Conservation (phyloP, 2,797 vertebrate species). For the Pseudochaenichthys georgianus region DNA sequence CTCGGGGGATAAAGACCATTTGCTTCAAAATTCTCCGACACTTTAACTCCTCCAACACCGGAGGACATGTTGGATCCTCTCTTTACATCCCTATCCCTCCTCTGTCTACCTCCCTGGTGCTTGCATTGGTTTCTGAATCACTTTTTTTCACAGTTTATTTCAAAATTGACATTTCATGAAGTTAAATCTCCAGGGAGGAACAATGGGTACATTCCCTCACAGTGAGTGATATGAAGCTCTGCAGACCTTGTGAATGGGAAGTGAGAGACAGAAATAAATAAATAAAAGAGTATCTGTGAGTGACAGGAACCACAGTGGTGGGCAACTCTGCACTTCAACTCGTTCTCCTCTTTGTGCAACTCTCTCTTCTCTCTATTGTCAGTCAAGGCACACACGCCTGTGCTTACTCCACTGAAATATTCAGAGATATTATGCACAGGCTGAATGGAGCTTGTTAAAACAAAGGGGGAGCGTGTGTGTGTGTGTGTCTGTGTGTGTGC, state of each 20-base stretch:
- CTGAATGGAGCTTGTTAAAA: slow-evolving; percentile 47
- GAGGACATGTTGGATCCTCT: slow-evolving; percentile 27
- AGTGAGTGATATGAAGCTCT: slow-evolving; percentile 65
- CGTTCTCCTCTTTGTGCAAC: slow-evolving; percentile 9
- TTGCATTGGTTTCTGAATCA: slow-evolving; percentile 46
- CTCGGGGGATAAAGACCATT: slow-evolving; percentile 57
- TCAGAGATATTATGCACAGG: slow-evolving; percentile 45
- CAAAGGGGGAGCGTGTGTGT: slow-evolving; percentile 16
- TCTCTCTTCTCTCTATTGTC: slow-evolving; percentile 41
- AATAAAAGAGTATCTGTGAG: slow-evolving; percentile 59
- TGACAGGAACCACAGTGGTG: slow-evolving; percentile 49
- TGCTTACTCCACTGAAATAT: slow-evolving; percentile 43
- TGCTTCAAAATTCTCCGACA: slow-evolving; percentile 40
- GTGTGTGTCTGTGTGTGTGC: background rate
- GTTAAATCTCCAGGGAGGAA: slow-evolving; percentile 73
- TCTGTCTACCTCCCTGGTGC: slow-evolving; percentile 21
- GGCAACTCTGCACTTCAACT: slow-evolving; percentile 53
- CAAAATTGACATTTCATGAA: slow-evolving; percentile 76
- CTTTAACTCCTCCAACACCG: slow-evolving; percentile 42
- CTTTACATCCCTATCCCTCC: slow-evolving; percentile 8
- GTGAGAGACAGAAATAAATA: slow-evolving; percentile 69
- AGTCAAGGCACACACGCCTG: slow-evolving; percentile 36
- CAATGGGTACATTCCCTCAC: slow-evolving; percentile 71
- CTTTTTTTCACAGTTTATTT: slow-evolving; percentile 68
- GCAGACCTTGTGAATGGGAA: slow-evolving; percentile 63